Evolutionary conservation across 2,113 vertebrate genomes (phyloP).

Genomic region (Pseudorectes ferrugineus): DNA sequence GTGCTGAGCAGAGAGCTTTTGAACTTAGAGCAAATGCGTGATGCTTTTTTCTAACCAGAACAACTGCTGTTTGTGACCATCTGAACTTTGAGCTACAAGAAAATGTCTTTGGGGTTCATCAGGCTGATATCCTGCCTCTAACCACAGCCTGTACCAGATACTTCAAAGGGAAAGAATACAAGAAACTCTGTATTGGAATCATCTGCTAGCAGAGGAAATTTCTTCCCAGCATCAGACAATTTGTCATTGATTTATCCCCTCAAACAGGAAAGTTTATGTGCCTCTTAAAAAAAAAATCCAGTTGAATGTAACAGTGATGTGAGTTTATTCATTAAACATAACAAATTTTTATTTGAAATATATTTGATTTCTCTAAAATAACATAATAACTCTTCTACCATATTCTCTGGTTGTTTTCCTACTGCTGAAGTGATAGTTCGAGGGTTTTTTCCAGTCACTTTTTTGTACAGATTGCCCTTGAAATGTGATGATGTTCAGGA

Average conservation of each 20-base stretch:
- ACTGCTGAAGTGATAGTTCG: neutral
- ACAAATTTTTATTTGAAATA: neutral
- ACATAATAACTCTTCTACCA: neutral
- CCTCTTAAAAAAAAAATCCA: neutral
- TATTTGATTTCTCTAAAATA: neutral
- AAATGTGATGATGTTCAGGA: neutral
- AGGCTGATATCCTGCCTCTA: constrained; percentile 57
- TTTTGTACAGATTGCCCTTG: neutral
- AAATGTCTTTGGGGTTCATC: constrained; percentile 37
- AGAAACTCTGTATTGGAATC: constrained; percentile 57
- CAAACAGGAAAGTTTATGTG: neutral
- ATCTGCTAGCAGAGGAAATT: constrained; percentile 29
- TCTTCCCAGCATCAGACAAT: constrained; percentile 11
- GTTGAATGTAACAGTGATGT: neutral
- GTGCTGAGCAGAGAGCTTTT: constrained; percentile 60
- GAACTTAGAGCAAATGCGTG: constrained; percentile 10
- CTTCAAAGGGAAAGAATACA: constrained; percentile 51
- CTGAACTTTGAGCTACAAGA: constrained; percentile 47
- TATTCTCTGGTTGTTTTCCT: neutral
- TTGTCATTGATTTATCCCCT: constrained; percentile 32
- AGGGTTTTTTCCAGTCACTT: neutral
- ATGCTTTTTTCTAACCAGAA: constrained; percentile 38
- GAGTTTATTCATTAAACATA: neutral
- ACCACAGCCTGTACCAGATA: constrained; percentile 29
- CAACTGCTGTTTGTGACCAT: constrained; percentile 55